Evolutionary conservation across 2,888 invertebrate genomes (phyloP).

Genomic region (Melieria omissa): DNA sequence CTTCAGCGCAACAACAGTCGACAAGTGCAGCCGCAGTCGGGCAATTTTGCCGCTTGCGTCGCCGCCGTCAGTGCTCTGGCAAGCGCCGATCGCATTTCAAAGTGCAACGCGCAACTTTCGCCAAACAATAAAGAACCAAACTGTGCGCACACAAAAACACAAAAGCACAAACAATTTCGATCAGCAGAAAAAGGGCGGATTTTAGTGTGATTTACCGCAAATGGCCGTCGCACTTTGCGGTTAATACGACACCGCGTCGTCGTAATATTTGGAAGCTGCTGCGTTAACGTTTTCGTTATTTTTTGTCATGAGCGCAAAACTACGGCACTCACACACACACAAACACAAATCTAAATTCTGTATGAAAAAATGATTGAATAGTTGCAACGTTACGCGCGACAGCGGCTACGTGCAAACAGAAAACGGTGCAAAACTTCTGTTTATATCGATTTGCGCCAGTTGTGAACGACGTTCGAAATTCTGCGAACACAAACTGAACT

Average conservation of each 20-base stretch:
- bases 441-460: too few species aligned
- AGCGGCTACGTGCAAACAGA: too few species aligned
- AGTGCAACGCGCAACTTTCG: conserved; percentile 22
- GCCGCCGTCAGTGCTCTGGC: neutral
- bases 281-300: conserved; percentile 10
- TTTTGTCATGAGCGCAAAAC: neutral
- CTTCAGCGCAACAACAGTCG: too few species aligned
- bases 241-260: conserved; percentile 1
- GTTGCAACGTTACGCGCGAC: too few species aligned
- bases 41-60: conserved; percentile 33
- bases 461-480: too few species aligned
- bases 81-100: conserved; percentile 22
- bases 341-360: too few species aligned
- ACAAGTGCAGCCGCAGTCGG: too few species aligned
- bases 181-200: conserved; percentile 8
- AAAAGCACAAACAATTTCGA: conserved; percentile 10
- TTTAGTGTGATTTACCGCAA: neutral
- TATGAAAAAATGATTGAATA: too few species aligned
- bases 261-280: conserved; percentile 23
- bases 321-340: too few species aligned
- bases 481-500: too few species aligned
- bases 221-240: neutral
- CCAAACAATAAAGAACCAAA: neutral
- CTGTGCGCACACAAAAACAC: neutral
- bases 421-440: too few species aligned